Percentiles rank a stretch among this genome's conserved stretches.
Conservation (phyloP, 1,140 invertebrate species). For the Vanessa tameamea region DNA sequence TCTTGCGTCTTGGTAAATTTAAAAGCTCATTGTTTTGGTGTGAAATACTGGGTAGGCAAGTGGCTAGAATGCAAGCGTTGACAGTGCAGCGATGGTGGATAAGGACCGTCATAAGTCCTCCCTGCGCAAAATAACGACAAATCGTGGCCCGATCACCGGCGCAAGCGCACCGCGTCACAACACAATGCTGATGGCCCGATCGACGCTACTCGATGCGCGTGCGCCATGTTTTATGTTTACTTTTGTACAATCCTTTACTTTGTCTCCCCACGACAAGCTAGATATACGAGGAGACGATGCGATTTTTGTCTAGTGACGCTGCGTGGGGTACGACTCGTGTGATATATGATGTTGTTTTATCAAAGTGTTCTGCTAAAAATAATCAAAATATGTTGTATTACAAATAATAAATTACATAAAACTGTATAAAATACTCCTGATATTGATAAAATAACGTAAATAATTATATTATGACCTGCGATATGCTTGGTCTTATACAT, state of each 20-base stretch:
- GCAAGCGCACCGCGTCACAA: slow-evolving; percentile 38
- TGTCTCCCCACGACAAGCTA: slow-evolving; percentile 60
- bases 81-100: slow-evolving; percentile 67
- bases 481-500: too few relatives aligned
- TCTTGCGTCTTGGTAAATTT: slow-evolving; percentile 53
- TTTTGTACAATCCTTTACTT: slow-evolving; percentile 71
- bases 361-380: slow-evolving; percentile 14
- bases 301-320: slow-evolving; percentile 73
- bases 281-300: slow-evolving; percentile 66
- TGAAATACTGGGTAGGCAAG: slow-evolving; percentile 69
- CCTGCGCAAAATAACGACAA: slow-evolving; percentile 69
- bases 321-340: slow-evolving; percentile 62
- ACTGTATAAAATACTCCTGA: background rate
- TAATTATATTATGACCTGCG: too few relatives aligned
- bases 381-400: background rate
- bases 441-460: too few relatives aligned
- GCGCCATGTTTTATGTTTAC: slow-evolving; percentile 70
- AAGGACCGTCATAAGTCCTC: slow-evolving; percentile 73
- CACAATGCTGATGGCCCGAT: slow-evolving; percentile 66
- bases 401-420: background rate
- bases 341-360: slow-evolving; percentile 46
- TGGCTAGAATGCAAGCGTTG: slow-evolving; percentile 61
- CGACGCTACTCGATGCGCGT: slow-evolving; percentile 61
- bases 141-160: slow-evolving; percentile 61
- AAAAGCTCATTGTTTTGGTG: slow-evolving; percentile 74